Base-by-base conservation (phyloP, 1,140 invertebrate species). In the Dinothrombium tinctorium region DNA sequence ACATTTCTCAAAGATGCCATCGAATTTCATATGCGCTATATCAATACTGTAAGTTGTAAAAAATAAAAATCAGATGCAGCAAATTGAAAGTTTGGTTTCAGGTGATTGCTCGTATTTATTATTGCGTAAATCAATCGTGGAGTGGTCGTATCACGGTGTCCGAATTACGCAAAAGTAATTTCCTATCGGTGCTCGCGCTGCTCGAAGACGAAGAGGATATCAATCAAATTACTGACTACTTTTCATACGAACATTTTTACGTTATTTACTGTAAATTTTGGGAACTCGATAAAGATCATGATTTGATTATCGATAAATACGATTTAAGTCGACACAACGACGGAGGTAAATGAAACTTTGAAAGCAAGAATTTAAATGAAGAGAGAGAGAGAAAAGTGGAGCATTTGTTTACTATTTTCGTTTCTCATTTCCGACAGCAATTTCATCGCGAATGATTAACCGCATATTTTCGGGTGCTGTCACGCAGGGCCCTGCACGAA, bases 251-350 rank as follows among this genome's bases (percentile, higher is more conserved):
- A 60, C 92, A 99, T 64, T 99, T 99, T 61, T 99, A 99, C 63
- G 94, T 99, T 19, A 96, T 98, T 54, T 99, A 99, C 58, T 99
- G 94, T 64, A 98, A 96, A 63, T 99, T 99, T 61, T 99, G 94
- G 92, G 92, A 98, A 61, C 61, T 99, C 47, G 94, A 99, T 60
- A 72, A 82, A 46, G 92, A 98, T 65, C 90, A 98, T 58, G 90
- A 98, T 66, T 64, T 98, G 28, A 81, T 81, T 51, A 95, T 98
- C 50, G 84, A 84, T 45, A 61, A 78, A 55, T 74, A 81, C 45
- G 92, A 99, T 63, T 67, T 99, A 14, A 74, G 76, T 2, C 67
- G 82, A 52, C 90, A 98, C 59, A 90, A 87, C 56, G 87, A 96
- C 60, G 82, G 92, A 57, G 84, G 86, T 86, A 59, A 55, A 53